Conservation (phyloP, 2,888 invertebrate species). For the Amphimallon solstitiale region DNA sequence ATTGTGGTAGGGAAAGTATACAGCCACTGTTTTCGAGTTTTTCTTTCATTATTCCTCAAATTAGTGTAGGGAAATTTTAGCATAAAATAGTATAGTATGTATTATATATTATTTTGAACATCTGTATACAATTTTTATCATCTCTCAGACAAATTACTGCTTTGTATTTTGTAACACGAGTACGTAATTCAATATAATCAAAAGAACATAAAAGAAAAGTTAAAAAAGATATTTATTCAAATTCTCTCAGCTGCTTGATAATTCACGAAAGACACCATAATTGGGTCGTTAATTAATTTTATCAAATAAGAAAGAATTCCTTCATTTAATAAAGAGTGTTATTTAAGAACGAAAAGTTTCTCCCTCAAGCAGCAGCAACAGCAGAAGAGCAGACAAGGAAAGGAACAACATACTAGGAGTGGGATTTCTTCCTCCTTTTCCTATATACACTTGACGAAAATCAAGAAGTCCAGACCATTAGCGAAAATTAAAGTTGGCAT, state of each 20-base stretch:
- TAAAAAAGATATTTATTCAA: neutral
- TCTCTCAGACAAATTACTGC: too few relatives aligned
- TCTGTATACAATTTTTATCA: too few relatives aligned
- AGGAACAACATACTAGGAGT: too few relatives aligned
- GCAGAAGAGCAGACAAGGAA: neutral
- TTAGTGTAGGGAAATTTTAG: too few relatives aligned
- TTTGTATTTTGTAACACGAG: neutral
- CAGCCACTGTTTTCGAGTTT: too few relatives aligned
- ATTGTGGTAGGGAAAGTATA: too few relatives aligned
- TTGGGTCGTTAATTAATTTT: conserved; percentile 19
- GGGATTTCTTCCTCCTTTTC: too few relatives aligned
- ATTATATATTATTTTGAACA: too few relatives aligned
- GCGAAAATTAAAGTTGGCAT: conserved; percentile 37
- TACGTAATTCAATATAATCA: neutral
- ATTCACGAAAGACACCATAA: conserved; percentile 7
- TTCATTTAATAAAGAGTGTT: conserved; percentile 12
- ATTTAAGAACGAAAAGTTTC: neutral
- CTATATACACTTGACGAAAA: conserved; percentile 21
- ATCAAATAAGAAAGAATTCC: neutral
- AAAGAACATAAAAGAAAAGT: neutral
- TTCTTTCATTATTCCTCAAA: too few relatives aligned
- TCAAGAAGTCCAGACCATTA: conserved; percentile 36
- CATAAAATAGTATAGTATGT: too few relatives aligned
- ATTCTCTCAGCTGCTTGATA: neutral
- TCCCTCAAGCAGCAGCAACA: neutral